A percentile compares a stretch with the other conserved stretches of the same genome.
Evolutionary conservation across 2,797 vertebrate species (phyloP).

Genomic region (Cebuella pygmaea): DNA sequence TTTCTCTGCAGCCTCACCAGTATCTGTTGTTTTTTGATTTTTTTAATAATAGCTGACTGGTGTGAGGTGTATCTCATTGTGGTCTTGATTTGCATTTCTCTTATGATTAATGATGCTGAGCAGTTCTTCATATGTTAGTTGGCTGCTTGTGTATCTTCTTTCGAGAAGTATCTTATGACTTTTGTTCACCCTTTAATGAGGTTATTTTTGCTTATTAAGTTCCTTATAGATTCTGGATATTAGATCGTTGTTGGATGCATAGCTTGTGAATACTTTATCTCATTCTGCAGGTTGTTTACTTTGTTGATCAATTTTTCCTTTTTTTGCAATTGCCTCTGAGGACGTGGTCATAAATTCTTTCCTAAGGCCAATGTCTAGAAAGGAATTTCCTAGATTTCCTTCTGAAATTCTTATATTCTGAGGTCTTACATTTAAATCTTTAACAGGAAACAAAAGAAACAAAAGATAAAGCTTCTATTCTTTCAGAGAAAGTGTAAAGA

Average conservation of each 20-base stretch:
- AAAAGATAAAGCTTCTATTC: background rate
- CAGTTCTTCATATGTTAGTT: background rate
- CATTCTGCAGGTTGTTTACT: background rate
- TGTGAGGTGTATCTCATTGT: background rate
- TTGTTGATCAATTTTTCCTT: background rate
- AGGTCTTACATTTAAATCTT: background rate
- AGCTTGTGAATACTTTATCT: background rate
- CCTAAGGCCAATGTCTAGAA: background rate
- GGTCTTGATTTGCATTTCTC: background rate
- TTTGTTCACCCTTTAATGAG: background rate
- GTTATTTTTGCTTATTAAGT: background rate
- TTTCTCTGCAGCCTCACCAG: background rate
- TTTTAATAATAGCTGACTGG: background rate
- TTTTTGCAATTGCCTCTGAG: background rate
- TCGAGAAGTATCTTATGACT: background rate
- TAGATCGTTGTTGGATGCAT: background rate
- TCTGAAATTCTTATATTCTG: background rate
- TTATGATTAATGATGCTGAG: background rate
- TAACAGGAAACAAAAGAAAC: background rate
- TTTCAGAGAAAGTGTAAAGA: background rate
- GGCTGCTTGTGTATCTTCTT: background rate
- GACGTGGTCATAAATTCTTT: background rate
- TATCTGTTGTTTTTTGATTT: background rate
- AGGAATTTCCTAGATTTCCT: background rate
- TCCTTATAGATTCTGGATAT: background rate